Conservation (phyloP, 1,140 invertebrate species). For the Drosophila yakuba region DNA sequence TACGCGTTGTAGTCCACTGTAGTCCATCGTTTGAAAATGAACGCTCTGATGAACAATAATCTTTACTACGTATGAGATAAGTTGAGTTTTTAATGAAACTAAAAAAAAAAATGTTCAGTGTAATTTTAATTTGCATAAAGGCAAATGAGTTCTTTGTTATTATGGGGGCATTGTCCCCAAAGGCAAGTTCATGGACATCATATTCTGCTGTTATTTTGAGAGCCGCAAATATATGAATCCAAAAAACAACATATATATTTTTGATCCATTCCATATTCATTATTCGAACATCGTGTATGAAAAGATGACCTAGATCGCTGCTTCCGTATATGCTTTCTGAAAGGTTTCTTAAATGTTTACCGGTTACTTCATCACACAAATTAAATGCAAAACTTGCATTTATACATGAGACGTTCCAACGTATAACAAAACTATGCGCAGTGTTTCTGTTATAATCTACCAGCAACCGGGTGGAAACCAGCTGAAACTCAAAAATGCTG, state of each 20-base stretch:
- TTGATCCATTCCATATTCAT: constrained; percentile 44
- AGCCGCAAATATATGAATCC: constrained; percentile 49
- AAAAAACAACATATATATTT: neutral
- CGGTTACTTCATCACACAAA: constrained; percentile 20
- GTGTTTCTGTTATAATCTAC: constrained; percentile 54
- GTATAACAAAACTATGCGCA: constrained; percentile 78
- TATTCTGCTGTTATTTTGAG: constrained; percentile 37
- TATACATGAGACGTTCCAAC: constrained; percentile 34
- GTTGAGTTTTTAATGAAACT: neutral
- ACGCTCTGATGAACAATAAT: constrained; percentile 72
- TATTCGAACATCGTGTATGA: constrained; percentile 64
- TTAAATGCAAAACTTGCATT: neutral
- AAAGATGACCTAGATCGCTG: constrained; percentile 17
- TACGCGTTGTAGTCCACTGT: constrained; percentile 56
- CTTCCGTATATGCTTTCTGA: neutral
- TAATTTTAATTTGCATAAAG: constrained; percentile 9
- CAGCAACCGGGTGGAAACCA: constrained; percentile 49
- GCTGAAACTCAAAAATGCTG: constrained; percentile 59
- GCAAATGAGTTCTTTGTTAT: neutral
- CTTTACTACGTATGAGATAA: constrained; percentile 46
- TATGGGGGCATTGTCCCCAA: constrained; percentile 26
- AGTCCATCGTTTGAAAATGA: neutral
- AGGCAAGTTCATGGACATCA: constrained; percentile 30
- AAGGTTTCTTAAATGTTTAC: constrained; percentile 12
- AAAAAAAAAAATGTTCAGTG: constrained; percentile 19